These are phyloP conservation scores for Phylloscopus trochiloides DNA, from an alignment of 2,113 vertebrate genomes.

Conservation along the genomic window DNA sequence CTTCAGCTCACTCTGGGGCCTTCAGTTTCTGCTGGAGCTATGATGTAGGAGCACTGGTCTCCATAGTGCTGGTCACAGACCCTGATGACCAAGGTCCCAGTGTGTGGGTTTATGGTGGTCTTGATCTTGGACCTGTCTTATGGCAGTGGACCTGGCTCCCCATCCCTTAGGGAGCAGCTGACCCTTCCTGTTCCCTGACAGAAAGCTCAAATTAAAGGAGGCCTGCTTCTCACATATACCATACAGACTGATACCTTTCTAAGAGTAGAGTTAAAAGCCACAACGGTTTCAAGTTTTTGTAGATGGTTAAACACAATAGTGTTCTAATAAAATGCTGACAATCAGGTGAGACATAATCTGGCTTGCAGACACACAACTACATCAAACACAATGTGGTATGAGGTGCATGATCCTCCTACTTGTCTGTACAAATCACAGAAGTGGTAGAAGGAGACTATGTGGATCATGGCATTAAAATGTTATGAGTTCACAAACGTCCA, in stretches of 20 bases:
- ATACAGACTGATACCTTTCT: not conserved
- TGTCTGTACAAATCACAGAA: rapidly evolving
- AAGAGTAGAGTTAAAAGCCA: not conserved
- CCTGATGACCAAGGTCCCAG: not conserved
- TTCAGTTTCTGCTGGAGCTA: not conserved
- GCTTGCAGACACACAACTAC: not conserved
- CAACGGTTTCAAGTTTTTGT: not conserved
- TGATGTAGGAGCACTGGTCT: not conserved
- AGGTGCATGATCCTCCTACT: not conserved
- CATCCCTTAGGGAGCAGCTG: not conserved
- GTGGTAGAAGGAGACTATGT: not conserved
- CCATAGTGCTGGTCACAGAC: not conserved
- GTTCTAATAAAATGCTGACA: not conserved
- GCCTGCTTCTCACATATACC: not conserved
- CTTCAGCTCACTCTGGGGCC: not conserved
- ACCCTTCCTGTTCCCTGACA: not conserved
- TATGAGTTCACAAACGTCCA: not conserved
- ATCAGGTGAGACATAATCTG: not conserved
- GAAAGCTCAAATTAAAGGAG: not conserved
- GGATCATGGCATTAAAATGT: not conserved
- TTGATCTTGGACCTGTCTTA: not conserved
- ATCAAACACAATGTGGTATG: not conserved
- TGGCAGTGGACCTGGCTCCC: not conserved
- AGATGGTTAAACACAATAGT: not conserved
- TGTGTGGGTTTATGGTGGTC: not conserved